Base-by-base conservation (phyloP, 2,113 vertebrate species). In the Naja naja region DNA sequence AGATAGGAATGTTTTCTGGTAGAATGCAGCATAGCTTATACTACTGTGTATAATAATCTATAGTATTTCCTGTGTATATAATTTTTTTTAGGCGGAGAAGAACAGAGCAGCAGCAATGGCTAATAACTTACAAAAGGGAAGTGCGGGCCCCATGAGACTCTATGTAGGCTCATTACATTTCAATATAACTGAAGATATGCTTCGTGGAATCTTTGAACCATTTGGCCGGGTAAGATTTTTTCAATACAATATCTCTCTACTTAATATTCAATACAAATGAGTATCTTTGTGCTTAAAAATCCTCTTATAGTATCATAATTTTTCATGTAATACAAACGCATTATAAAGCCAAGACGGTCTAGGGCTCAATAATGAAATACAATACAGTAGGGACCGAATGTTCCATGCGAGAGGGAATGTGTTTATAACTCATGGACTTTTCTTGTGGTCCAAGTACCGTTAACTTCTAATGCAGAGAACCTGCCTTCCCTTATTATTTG, bases 121-220 rank as follows among this genome's bases (percentile, higher is more conserved):
- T 94, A 99, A 98, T 96, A 99, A 98, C 94, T 97, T 99, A 49
- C 99, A 99, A 96, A 99, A 99, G 94, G 99, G 98, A 92, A 98
- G 97, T 52, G 97, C 98, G 39, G 99, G 99, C 30, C 99, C 99
- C 0, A 99, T 99, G 99, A 97, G 99, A 89, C 98, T 99, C 23
- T 99, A 99, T 94, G 98, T 99, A 22, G 99, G 99, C 56, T 99
- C 99, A 0, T 97, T 99, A 94, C 99, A 99, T 95, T 99, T 99
- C 96, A 99, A 99, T 95, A 99, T 99, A 97, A 99, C 99, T 0
- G 99, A 99, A 96, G 99, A 99, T 95, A 99, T 99, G 99, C 98
- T 99, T 94, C 97, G 99, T 89, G 99, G 99, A 25, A 99, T 99
- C 95, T 99, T 99, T 95, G 99, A 99, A 92, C 99, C 99, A 0